These are phyloP conservation scores for Apus apus DNA, from an alignment of 2,113 vertebrate genomes.

Conservation along the genomic window DNA sequence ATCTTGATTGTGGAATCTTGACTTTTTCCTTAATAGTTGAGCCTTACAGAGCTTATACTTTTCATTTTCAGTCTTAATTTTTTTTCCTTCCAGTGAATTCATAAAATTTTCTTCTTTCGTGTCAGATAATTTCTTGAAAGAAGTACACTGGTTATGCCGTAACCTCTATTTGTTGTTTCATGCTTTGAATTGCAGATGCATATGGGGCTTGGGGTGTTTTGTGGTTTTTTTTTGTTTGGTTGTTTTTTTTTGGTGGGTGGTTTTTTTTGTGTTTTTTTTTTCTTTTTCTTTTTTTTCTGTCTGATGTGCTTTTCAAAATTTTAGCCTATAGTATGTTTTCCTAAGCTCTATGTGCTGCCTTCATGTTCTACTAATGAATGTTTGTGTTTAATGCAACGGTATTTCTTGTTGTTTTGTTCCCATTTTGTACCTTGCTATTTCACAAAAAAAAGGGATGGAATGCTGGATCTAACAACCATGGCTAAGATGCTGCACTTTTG, in stretches of 20 bases:
- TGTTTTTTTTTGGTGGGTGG: no score
- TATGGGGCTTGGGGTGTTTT: background rate
- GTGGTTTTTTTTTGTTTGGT: accelerated
- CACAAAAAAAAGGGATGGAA: background rate
- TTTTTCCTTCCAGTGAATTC: background rate
- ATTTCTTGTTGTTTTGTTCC: background rate
- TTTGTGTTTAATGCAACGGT: background rate
- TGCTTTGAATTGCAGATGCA: background rate
- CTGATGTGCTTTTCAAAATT: background rate
- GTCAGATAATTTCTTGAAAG: background rate
- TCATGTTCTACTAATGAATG: background rate
- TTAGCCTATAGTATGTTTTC: background rate
- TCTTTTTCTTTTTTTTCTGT: accelerated
- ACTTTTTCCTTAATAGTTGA: background rate
- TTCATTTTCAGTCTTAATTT: background rate
- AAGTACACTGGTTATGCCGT: background rate
- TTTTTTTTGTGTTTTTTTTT: no score
- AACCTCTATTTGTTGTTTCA: background rate
- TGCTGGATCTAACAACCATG: background rate
- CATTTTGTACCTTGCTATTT: background rate
- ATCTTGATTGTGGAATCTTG: background rate
- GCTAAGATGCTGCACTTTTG: background rate
- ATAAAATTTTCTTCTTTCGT: background rate
- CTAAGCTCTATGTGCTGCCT: background rate
- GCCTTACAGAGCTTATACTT: background rate